Conservation (phyloP, 2,113 vertebrate genomes). For the Lutjanus erythropterus region DNA sequence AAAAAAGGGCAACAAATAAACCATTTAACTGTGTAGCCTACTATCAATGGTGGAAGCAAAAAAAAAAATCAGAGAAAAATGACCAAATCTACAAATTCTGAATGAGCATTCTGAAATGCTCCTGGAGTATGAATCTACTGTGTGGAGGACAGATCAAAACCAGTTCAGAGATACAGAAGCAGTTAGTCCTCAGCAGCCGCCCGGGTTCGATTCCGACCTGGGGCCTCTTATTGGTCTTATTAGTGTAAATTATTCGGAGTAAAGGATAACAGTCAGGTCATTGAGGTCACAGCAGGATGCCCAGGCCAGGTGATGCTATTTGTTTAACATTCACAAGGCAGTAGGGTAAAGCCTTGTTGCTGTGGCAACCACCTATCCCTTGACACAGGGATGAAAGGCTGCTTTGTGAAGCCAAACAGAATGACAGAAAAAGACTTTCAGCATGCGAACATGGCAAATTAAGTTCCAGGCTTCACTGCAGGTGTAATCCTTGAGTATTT, state of each 20-base stretch:
- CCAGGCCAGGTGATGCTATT: slow-evolving; percentile 34
- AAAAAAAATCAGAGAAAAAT: too few species aligned
- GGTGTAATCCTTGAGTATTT: not conserved
- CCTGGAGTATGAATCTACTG: too few species aligned
- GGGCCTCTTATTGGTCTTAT: too few species aligned
- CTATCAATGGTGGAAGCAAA: too few species aligned
- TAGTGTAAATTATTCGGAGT: slow-evolving; percentile 30
- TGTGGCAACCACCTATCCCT: slow-evolving; percentile 59
- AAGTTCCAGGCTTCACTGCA: not conserved
- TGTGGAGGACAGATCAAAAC: too few species aligned
- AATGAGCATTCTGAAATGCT: too few species aligned
- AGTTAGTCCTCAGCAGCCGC: too few species aligned
- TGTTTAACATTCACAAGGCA: slow-evolving; percentile 37
- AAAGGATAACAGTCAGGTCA: slow-evolving; percentile 28
- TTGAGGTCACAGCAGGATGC: slow-evolving; percentile 27
- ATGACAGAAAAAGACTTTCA: not conserved
- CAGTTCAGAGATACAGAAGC: too few species aligned
- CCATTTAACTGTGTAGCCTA: too few species aligned
- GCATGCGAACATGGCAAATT: slow-evolving; percentile 8
- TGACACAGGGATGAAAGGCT: slow-evolving; percentile 39
- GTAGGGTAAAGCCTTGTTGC: slow-evolving; percentile 51
- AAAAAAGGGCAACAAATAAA: too few species aligned
- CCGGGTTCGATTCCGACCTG: too few species aligned
- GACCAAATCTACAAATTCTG: too few species aligned
- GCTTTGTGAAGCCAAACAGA: slow-evolving; percentile 31